Evolutionary conservation across 2,888 invertebrate species (phyloP).

Genomic region (Rotaria socialis): DNA sequence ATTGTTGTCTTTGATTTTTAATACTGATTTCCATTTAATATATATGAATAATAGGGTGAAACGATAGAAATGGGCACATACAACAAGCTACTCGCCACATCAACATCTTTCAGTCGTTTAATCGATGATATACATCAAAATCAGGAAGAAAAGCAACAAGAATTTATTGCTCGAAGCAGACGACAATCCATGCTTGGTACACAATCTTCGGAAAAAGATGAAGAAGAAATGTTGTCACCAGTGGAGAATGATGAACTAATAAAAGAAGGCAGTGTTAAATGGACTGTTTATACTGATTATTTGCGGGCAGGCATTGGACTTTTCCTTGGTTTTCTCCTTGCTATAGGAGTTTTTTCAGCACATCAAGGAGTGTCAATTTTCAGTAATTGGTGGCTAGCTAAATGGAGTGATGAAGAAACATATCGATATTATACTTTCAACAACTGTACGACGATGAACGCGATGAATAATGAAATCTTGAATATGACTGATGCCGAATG

Average conservation of each 20-base stretch:
- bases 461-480: conserved; percentile 49
- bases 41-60: background rate
- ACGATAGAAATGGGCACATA: background rate
- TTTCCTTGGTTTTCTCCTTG: conserved; percentile 63
- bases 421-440: background rate
- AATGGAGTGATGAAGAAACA: conserved; percentile 64
- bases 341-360: conserved; percentile 64
- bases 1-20: too few species aligned
- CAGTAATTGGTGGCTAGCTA: conserved; percentile 73
- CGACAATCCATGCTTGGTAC: background rate
- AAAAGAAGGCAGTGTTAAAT: conserved; percentile 63
- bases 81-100: background rate
- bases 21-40: too few species aligned
- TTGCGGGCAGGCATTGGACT: conserved; percentile 69
- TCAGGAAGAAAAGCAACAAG: background rate
- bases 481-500: background rate
- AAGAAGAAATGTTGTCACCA: background rate
- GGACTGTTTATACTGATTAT: conserved; percentile 68
- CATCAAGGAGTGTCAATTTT: conserved; percentile 64
- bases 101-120: background rate
- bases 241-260: background rate
- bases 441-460: background rate
- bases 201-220: background rate
- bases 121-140: conserved; percentile 6
- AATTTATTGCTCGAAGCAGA: background rate